These are phyloP conservation scores for Sarcophaga caerulescens DNA, from an alignment of 2,888 invertebrate species.

Conservation along the genomic window DNA sequence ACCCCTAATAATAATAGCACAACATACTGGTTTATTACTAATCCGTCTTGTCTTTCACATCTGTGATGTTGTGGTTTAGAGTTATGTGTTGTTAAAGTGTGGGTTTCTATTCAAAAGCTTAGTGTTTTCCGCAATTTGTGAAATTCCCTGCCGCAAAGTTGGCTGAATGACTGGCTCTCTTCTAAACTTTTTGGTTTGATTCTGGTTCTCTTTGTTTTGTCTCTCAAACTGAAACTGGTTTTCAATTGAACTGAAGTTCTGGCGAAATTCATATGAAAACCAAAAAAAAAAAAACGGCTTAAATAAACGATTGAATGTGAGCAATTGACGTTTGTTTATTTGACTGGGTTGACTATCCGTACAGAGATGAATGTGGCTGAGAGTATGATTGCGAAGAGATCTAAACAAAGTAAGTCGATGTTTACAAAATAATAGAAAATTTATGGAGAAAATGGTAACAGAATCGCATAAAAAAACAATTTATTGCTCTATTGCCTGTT, in stretches of 20 bases:
- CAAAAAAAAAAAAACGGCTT: too few species aligned
- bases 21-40: neutral
- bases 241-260: neutral
- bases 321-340: too few species aligned
- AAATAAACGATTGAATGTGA: too few species aligned
- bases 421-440: neutral
- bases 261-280: neutral
- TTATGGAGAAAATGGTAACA: neutral
- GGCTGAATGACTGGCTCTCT: neutral
- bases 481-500: neutral
- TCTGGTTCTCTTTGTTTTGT: neutral
- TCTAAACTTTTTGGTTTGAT: neutral
- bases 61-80: neutral
- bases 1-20: neutral
- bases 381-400: too few species aligned
- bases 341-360: too few species aligned
- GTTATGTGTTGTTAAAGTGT: neutral
- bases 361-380: too few species aligned
- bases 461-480: neutral
- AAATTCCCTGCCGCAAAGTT: neutral
- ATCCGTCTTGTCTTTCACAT: neutral
- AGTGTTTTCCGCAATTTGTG: neutral
- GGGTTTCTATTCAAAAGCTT: neutral
- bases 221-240: neutral
- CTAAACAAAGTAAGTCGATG: neutral